Conservation (phyloP, 2,888 invertebrate species). For the Serrognathus titanus region DNA sequence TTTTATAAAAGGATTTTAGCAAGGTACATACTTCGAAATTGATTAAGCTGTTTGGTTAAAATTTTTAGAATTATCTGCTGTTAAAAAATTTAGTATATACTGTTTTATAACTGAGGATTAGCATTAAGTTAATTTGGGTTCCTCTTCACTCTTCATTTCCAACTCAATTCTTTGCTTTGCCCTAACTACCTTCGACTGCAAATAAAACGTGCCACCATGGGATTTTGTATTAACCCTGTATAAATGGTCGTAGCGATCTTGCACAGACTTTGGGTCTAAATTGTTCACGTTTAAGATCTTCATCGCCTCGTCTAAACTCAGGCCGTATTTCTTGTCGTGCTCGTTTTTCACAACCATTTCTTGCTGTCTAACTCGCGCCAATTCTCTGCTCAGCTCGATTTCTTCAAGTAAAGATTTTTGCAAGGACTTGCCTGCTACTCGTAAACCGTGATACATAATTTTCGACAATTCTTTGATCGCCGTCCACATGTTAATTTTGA, state of each 20-base stretch:
- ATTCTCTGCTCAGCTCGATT: conserved; percentile 75
- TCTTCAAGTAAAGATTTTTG: conserved; percentile 71
- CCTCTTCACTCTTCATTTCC: conserved; percentile 52
- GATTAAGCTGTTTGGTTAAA: not conserved
- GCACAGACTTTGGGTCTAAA: conserved; percentile 57
- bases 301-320: conserved; percentile 68
- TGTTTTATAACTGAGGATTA: not conserved
- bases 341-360: conserved; percentile 3
- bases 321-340: not conserved
- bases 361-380: conserved; percentile 54
- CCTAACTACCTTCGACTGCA: conserved; percentile 90
- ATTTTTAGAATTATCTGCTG: not conserved
- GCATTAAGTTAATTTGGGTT: conserved; percentile 1
- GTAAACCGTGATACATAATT: conserved; percentile 25
- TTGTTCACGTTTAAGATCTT: conserved; percentile 82
- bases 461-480: conserved; percentile 8
- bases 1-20: no score
- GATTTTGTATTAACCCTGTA: conserved; percentile 83
- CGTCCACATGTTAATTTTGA: conserved; percentile 6
- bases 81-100: not conserved
- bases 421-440: conserved; percentile 27
- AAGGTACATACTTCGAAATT: no score
- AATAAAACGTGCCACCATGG: conserved; percentile 91
- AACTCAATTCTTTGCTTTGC: conserved; percentile 80
- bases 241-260: conserved; percentile 77